Percentiles rank a stretch among this genome's conserved stretches.
Evolutionary conservation across 92 coral and sea anemone genomes (phyloP).

Genomic region (Porites evermanni): DNA sequence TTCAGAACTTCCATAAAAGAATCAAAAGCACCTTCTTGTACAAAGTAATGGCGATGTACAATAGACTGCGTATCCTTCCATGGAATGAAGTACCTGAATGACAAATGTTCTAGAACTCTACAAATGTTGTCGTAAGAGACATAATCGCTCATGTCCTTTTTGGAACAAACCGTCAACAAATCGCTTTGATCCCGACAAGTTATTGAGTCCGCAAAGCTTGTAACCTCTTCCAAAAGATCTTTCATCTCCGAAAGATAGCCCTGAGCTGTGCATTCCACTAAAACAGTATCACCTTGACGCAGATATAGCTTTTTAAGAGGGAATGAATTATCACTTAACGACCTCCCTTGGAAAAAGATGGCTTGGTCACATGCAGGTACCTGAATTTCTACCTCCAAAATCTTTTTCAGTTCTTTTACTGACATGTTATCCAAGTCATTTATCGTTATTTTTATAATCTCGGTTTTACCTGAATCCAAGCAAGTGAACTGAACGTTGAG

Average conservation of each 20-base stretch:
- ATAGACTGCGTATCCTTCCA: slow-evolving; percentile 79
- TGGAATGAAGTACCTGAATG: slow-evolving; percentile 79
- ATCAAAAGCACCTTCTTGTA: slow-evolving; percentile 87
- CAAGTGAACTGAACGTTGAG: slow-evolving; percentile 23
- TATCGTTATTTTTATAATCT: slow-evolving; percentile 33
- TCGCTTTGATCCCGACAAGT: not conserved
- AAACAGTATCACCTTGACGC: slow-evolving; percentile 69
- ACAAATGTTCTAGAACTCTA: slow-evolving; percentile 67
- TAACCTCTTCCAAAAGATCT: slow-evolving; percentile 37
- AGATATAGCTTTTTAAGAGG: slow-evolving; percentile 68
- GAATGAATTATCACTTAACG: slow-evolving; percentile 47
- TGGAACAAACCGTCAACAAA: slow-evolving; percentile 20
- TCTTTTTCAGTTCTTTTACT: slow-evolving; percentile 64
- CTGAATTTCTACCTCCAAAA: slow-evolving; percentile 53
- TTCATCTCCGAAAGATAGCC: slow-evolving; percentile 56
- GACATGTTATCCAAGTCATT: slow-evolving; percentile 54
- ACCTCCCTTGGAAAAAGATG: slow-evolving; percentile 55
- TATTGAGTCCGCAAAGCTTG: slow-evolving; percentile 39
- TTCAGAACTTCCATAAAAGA: slow-evolving; percentile 73
- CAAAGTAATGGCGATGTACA: slow-evolving; percentile 88
- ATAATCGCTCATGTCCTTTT: not conserved
- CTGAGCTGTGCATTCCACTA: slow-evolving; percentile 51
- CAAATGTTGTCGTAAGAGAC: slow-evolving; percentile 55
- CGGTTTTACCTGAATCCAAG: slow-evolving; percentile 28
- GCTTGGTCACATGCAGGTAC: slow-evolving; percentile 77